Base-by-base conservation (phyloP, 2,797 vertebrate species). In the Otolemur crassicaudatus region DNA sequence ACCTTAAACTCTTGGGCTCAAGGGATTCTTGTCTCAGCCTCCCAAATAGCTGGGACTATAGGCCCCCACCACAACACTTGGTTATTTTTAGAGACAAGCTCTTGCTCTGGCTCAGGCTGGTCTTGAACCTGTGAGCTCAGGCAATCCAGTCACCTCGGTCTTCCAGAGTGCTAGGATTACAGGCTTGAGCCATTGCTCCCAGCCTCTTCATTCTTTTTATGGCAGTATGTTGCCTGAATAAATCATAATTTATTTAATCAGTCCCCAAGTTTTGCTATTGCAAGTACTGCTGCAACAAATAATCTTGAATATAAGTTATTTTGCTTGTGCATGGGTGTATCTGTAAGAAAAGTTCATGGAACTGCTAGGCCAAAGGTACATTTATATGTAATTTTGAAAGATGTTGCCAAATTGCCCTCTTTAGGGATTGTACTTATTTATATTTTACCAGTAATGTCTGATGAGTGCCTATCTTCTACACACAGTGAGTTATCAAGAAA, bases 211-310 rank as follows among this genome's bases (percentile, higher is more conserved):
- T 94, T 92, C 72, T 92, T 91, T 75, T 86, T 76, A 46, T 91
- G 61, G 29, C 85, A 96, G 3, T 12, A 49, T 91, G 79, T 91
- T 96, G 37, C 80, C 67, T 95, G 56, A 67, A 61, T 96, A 65
- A 96, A 69, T 89, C 80, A 93, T 84, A 72, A 76, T 83, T 96
- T 69, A 83, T 87, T 93, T 87, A 95, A 93, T 31, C 83, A 89
- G 25, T 82, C 22, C 25, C 20, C 7, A 91, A 16, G 19, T 94
- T 88, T 94, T 91, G 34, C 11, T 79, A 37, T 77, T 91, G 75
- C 25, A 95, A 88, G 27, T 72, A 56, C 82, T 93, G 40, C 12
- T 58, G 1, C 10, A 83, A 60, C 60, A 56, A 96, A 81, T 90
- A 87, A 92, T 94, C 84, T 93, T 93, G 34, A 92, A 27, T 72